Percentiles rank a stretch among this genome's conserved stretches.
phyloP scores from a whole-genome alignment of 2,888 invertebrate genomes.

The Parnassius smintheus region DNA sequence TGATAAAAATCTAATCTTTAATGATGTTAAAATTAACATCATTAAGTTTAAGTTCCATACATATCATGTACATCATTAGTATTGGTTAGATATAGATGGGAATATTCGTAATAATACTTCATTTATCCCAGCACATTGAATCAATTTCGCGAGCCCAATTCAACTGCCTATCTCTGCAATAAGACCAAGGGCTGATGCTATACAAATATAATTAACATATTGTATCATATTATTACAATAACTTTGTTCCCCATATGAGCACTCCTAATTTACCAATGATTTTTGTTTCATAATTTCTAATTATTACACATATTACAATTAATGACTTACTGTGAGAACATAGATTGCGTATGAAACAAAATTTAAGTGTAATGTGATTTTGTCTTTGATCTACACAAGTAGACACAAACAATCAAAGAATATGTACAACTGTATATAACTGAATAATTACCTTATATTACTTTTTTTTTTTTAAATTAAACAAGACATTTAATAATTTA shows the following conservation, averaged over 20 bases:
- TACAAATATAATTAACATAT: slow-evolving; percentile 13
- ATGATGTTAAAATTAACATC: too few relatives aligned
- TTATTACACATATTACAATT: slow-evolving; percentile 8
- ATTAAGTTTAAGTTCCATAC: too few relatives aligned
- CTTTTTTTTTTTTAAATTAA: not conserved
- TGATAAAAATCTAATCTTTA: too few relatives aligned
- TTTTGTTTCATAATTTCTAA: slow-evolving; percentile 46
- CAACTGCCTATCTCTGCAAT: slow-evolving; percentile 36
- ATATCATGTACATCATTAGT: not conserved
- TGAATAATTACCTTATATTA: too few relatives aligned
- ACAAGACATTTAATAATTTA: not conserved
- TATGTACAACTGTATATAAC: too few relatives aligned
- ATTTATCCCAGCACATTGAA: slow-evolving; percentile 22
- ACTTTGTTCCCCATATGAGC: slow-evolving; percentile 69
- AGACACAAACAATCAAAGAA: too few relatives aligned
- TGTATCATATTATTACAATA: slow-evolving; percentile 33
- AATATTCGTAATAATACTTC: slow-evolving; percentile 29
- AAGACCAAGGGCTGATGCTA: slow-evolving; percentile 32
- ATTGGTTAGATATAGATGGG: slow-evolving; percentile 1
- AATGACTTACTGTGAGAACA: too few relatives aligned
- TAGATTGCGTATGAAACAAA: too few relatives aligned
- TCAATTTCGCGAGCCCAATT: slow-evolving; percentile 35
- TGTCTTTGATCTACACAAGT: too few relatives aligned
- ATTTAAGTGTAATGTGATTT: too few relatives aligned
- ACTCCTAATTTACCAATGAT: slow-evolving; percentile 39